phyloP scores from a whole-genome alignment of 1,140 invertebrate genomes.

The Trichogramma pretiosum region DNA sequence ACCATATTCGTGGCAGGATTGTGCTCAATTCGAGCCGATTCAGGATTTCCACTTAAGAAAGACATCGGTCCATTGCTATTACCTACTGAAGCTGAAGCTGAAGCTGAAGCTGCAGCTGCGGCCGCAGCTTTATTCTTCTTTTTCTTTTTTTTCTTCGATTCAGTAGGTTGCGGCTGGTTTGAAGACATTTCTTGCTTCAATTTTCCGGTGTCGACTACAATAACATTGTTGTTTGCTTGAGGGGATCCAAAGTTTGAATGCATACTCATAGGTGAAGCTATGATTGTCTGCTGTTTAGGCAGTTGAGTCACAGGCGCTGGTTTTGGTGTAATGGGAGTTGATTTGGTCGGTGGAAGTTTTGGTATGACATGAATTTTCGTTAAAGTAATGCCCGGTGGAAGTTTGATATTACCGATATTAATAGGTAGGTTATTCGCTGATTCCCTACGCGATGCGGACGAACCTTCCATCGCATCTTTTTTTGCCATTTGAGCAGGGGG shows the following conservation, averaged over 20 bases:
- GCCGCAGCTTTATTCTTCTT: no score
- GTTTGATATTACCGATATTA: constrained; percentile 57
- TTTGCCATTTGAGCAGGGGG: constrained; percentile 16
- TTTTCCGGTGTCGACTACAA: constrained; percentile 56
- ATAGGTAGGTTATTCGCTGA: constrained; percentile 24
- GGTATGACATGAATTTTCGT: constrained; percentile 68
- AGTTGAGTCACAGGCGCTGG: constrained; percentile 22
- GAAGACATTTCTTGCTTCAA: constrained; percentile 47
- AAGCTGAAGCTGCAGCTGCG: no score
- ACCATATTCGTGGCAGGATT: constrained; percentile 57
- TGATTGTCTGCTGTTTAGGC: constrained; percentile 40
- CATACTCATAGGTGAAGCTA: constrained; percentile 39
- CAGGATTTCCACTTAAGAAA: background rate
- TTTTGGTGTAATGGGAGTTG: constrained; percentile 33
- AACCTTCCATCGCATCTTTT: constrained; percentile 22
- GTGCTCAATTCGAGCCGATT: constrained; percentile 39
- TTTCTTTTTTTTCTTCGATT: no score
- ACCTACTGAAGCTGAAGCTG: background rate
- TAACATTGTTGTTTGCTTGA: constrained; percentile 51
- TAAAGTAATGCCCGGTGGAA: constrained; percentile 75
- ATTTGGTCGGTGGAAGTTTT: constrained; percentile 39
- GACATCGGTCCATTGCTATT: constrained; percentile 7
- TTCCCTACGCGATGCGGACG: constrained; percentile 33
- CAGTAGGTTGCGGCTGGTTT: no score
- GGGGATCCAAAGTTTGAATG: constrained; percentile 35